A percentile compares a stretch with the other conserved stretches of the same genome.
Evolutionary conservation across 2,797 vertebrate species (phyloP).

Genomic region (Siniperca undulata): DNA sequence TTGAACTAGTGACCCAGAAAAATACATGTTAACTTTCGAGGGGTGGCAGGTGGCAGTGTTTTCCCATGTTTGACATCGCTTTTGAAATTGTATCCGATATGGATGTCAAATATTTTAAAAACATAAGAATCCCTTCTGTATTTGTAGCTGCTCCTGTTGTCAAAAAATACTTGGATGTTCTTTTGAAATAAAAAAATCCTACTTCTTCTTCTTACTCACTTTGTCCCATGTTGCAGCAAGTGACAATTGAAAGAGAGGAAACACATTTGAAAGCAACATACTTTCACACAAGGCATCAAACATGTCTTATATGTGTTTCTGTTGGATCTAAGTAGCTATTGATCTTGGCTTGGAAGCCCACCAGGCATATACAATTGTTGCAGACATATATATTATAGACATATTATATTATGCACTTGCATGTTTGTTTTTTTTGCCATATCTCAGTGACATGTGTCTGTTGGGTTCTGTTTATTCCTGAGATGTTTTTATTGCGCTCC

Average conservation of each 20-base stretch:
- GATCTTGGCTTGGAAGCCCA: conserved; percentile 14
- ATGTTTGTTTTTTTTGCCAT: background rate
- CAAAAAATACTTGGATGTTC: conserved; percentile 18
- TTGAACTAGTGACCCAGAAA: background rate
- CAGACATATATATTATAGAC: background rate
- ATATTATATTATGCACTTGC: background rate
- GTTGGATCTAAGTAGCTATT: background rate
- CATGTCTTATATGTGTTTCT: background rate
- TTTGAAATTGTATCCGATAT: conserved; percentile 9
- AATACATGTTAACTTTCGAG: background rate
- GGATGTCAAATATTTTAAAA: conserved; percentile 16
- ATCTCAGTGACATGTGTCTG: background rate
- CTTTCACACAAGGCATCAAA: background rate
- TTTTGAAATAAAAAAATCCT: conserved; percentile 7
- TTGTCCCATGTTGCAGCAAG: background rate
- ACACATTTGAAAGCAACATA: conserved; percentile 12
- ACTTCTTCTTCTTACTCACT: background rate
- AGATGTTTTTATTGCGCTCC: background rate
- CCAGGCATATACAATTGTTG: background rate
- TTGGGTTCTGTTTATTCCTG: conserved; percentile 9
- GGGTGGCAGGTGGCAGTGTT: background rate
- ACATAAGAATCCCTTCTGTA: background rate
- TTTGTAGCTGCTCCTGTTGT: background rate
- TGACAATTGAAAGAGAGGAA: background rate
- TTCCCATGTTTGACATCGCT: background rate